Evolutionary conservation across 2,888 invertebrate species (phyloP).

Genomic region (Euproctis similis): DNA sequence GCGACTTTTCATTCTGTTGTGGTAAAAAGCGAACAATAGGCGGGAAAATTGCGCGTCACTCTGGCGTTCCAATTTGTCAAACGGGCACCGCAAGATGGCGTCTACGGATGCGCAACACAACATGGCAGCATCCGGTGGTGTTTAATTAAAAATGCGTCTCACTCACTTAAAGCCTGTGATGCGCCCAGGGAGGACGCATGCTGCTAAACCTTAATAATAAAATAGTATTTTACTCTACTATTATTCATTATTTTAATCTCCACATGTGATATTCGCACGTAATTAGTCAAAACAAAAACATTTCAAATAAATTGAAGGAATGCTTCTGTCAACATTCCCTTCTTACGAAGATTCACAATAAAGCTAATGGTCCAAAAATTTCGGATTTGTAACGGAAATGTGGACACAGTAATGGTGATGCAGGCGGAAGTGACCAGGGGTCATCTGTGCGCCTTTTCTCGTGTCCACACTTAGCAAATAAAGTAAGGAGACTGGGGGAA

Average conservation of each 20-base stretch:
- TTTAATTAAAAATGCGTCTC: constrained; percentile 73
- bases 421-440: constrained; percentile 43
- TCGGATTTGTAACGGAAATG: constrained; percentile 43
- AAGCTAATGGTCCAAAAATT: constrained; percentile 32
- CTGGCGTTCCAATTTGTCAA: constrained; percentile 75
- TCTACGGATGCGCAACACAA: constrained; percentile 51
- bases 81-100: constrained; percentile 70
- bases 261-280: no score
- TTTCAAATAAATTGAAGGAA: no score
- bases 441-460: constrained; percentile 35
- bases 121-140: constrained; percentile 64
- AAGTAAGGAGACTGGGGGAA: constrained; percentile 29
- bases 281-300: no score
- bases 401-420: constrained; percentile 45
- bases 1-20: constrained; percentile 73
- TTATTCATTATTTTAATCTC: no score
- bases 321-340: no score
- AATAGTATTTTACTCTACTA: not conserved
- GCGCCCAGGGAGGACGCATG: constrained; percentile 37
- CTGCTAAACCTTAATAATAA: no score
- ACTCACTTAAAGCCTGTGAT: constrained; percentile 58
- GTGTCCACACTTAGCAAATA: constrained; percentile 38
- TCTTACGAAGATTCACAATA: no score
- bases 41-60: constrained; percentile 76
- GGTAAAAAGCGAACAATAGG: constrained; percentile 71